phyloP scores from a whole-genome alignment of 2,888 invertebrate genomes.

The Heliconius hortense region DNA sequence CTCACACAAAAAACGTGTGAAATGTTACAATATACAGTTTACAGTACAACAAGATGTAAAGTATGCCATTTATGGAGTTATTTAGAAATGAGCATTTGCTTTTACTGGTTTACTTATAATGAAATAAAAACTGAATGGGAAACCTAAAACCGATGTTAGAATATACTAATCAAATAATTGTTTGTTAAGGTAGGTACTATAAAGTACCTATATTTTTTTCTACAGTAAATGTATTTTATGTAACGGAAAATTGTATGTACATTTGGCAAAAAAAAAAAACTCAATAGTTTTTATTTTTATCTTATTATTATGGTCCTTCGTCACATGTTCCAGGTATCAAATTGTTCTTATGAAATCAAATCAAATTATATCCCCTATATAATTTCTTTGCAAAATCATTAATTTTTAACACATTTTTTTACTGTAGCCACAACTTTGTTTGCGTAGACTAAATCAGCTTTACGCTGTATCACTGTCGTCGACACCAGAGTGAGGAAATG shows the following conservation, averaged over 20 bases:
- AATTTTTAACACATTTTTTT: too few relatives aligned
- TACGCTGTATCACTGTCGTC: too few relatives aligned
- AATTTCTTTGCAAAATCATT: too few relatives aligned
- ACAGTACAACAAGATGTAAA: slow-evolving; percentile 6
- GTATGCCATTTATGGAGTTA: slow-evolving; percentile 1
- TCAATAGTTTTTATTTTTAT: too few relatives aligned
- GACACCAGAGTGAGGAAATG: too few relatives aligned
- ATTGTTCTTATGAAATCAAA: too few relatives aligned
- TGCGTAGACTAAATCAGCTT: too few relatives aligned
- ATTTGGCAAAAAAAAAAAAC: too few relatives aligned
- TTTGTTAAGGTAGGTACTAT: background rate
- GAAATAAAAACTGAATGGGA: slow-evolving; percentile 8
- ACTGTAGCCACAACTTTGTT: too few relatives aligned
- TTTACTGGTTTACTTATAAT: background rate
- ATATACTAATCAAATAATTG: background rate
- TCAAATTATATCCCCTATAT: too few relatives aligned
- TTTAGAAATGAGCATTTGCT: background rate
- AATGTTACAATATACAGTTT: slow-evolving; percentile 27
- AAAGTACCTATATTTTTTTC: background rate
- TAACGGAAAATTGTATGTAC: background rate
- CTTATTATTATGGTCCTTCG: too few relatives aligned
- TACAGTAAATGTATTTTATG: background rate
- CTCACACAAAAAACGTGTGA: slow-evolving; percentile 29
- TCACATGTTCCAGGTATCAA: too few relatives aligned
- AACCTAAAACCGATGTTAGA: background rate